Base-by-base conservation (phyloP, 1,140 invertebrate genomes). In the Varroa destructor region DNA sequence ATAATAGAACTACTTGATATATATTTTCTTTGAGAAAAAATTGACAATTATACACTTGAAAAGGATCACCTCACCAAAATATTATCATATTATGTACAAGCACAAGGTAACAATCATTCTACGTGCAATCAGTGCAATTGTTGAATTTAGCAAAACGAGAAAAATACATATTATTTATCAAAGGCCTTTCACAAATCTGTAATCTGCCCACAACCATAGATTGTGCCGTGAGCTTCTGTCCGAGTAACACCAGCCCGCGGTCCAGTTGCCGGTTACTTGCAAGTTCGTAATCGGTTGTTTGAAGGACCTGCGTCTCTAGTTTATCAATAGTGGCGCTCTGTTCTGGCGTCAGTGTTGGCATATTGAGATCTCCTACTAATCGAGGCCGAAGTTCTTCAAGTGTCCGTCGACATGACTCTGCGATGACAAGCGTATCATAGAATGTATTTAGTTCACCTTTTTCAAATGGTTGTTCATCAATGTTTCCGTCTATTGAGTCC, bases 381-480 rank as follows among this genome's bases (percentile, higher is more conserved):
- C 12, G 10, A 37, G 46, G 12, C 12, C 61, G 40, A 1, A 67
- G 61, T 1, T 67, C 46, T 40, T 14, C 14, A 4, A 67, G 40
- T 14, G 61, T 46, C 10, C 37, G 61, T 14, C 61, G 37, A 46
- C 61, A 67, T 2, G 40, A 36, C 46, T 67, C 61, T n/a, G 61
- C 61, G 8, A 67, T 67, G 14, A 67, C 37, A 12, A 67, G 36
- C 14, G 61, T 43, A 46, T 67, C 61, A 37, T 67, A 46, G 61
- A 67, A 67, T 67, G 61, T 67, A 37, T 83, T 83, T 77, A 83
- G 79, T 75, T 83, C 82, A 70, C 81, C 80, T 75, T 79, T 81
- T 72, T 83, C 82, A 78, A 83, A 83, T 70, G 81, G 74, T 43
- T 81, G 79, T 71, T 79, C 79, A 58, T 78, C 77, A 12, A 76